These are phyloP conservation scores for Acyrthosiphon pisum DNA, from an alignment of 1,140 invertebrate genomes.

Conservation along the genomic window DNA sequence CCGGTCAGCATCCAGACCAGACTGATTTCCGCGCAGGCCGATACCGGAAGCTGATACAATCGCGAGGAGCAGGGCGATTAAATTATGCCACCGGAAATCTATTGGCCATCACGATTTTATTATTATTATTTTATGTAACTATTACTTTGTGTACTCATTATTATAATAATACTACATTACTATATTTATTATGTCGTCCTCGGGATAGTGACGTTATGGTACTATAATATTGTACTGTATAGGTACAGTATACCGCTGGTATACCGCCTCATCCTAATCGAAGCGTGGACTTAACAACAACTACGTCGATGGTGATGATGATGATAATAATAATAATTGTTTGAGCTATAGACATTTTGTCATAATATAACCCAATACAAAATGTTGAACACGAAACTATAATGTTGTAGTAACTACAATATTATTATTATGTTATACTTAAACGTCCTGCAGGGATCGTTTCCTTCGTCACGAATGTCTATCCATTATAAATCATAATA, in stretches of 20 bases:
- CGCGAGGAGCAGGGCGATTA: background rate
- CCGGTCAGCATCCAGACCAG: slow-evolving; percentile 59
- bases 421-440: background rate
- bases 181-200: no score
- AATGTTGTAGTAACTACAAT: background rate
- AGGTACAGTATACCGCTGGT: no score
- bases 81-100: background rate
- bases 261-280: background rate
- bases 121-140: background rate
- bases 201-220: background rate
- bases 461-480: background rate
- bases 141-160: background rate
- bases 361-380: background rate
- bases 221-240: background rate
- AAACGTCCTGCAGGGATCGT: background rate
- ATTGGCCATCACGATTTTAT: no score
- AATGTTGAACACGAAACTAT: background rate
- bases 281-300: background rate
- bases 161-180: background rate
- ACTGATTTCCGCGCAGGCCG: slow-evolving; percentile 42
- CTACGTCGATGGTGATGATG: background rate
- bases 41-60: background rate
- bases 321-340: background rate
- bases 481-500: background rate
- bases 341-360: background rate